A percentile compares a stretch with the other conserved stretches of the same genome.
phyloP scores from a whole-genome alignment of 2,113 vertebrate species.

The Catharus minimus region DNA sequence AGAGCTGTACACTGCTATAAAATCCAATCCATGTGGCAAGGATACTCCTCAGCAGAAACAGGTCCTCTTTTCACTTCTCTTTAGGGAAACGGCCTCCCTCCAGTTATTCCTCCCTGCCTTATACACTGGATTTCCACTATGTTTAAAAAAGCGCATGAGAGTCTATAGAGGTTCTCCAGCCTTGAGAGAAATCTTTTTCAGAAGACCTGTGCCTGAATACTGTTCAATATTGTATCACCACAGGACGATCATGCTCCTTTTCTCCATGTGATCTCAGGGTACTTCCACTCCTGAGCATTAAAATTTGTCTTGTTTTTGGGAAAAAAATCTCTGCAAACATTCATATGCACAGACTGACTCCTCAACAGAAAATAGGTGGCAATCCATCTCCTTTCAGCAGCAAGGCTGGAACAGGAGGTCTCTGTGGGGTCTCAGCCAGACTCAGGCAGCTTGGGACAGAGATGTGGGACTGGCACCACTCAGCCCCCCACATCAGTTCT shows the following conservation, averaged over 20 bases:
- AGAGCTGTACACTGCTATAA: neutral
- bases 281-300: neutral
- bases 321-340: neutral
- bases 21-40: neutral
- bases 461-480: neutral
- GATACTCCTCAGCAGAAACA: neutral
- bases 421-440: fast-evolving
- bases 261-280: neutral
- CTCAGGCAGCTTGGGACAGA: fast-evolving
- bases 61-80: neutral
- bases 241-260: neutral
- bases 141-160: neutral
- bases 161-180: neutral
- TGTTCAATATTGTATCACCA: neutral
- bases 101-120: neutral
- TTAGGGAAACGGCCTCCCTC: fast-evolving
- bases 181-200: neutral
- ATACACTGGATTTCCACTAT: neutral
- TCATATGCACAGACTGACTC: neutral
- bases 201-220: neutral
- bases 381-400: neutral
- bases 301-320: neutral
- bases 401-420: neutral
- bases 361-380: neutral
- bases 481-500: neutral